phyloP scores from a whole-genome alignment of 2,797 vertebrate genomes.

The Alosa sapidissima region DNA sequence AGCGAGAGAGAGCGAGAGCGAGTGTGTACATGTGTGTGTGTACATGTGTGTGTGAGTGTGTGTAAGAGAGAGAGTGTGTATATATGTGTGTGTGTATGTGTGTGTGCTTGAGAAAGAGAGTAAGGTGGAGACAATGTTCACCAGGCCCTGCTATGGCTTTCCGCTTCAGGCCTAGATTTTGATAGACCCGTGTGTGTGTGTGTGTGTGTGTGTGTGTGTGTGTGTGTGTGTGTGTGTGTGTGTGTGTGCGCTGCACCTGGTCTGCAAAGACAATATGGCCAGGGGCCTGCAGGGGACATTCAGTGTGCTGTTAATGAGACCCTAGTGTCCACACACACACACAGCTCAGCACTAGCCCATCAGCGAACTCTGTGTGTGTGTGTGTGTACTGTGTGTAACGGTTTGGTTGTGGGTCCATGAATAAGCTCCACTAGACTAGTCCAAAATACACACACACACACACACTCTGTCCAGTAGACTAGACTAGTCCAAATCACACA shows the following conservation, averaged over 20 bases:
- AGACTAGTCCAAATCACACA: too few relatives aligned
- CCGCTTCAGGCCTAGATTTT: neutral
- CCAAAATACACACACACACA: too few relatives aligned
- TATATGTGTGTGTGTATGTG: constrained; percentile 5
- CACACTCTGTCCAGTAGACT: too few relatives aligned
- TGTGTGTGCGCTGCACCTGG: constrained; percentile 74
- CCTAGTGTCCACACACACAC: constrained; percentile 57
- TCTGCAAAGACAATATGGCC: constrained; percentile 66
- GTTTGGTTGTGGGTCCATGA: too few relatives aligned
- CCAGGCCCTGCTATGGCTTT: neutral
- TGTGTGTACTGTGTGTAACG: constrained; percentile 40
- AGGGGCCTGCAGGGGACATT: constrained; percentile 61
- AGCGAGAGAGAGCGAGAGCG: neutral
- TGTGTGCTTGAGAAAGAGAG: neutral
- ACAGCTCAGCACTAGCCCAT: constrained; percentile 33
- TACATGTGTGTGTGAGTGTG: constrained; percentile 15
- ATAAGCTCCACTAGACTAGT: too few relatives aligned
- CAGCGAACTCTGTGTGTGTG: constrained; percentile 37
- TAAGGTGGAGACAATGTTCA: neutral
- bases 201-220: too few relatives aligned
- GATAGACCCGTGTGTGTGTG: too few relatives aligned
- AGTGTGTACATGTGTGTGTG: too few relatives aligned
- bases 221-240: constrained; percentile 29
- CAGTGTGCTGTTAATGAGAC: constrained; percentile 74
- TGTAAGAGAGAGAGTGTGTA: constrained; percentile 3